Conservation (phyloP, 2,113 vertebrate species). For the Elaphurus davidianus region DNA sequence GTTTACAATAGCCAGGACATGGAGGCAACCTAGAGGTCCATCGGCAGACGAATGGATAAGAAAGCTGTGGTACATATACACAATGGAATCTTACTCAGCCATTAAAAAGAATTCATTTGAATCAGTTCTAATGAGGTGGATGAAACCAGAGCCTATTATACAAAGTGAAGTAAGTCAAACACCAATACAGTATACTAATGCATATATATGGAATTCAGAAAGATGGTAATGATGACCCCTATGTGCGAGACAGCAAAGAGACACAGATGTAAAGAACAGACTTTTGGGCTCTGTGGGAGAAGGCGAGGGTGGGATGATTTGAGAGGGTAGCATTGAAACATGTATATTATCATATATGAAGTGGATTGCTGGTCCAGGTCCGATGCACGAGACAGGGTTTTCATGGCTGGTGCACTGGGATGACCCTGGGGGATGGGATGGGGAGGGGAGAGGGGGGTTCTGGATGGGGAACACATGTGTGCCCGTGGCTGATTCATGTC, state of each 20-base stretch:
- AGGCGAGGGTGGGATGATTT: background rate
- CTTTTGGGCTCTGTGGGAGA: background rate
- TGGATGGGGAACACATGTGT: background rate
- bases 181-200: background rate
- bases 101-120: background rate
- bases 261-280: background rate
- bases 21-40: background rate
- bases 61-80: background rate
- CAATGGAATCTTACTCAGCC: background rate
- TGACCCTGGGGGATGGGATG: background rate
- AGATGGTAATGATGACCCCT: background rate
- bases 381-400: background rate
- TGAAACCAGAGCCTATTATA: background rate
- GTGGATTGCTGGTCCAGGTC: fast-evolving
- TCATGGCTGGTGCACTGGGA: background rate
- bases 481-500: background rate
- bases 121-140: background rate
- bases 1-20: background rate
- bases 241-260: background rate
- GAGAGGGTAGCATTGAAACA: background rate
- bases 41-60: background rate
- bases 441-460: background rate
- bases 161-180: background rate
- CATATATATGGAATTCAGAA: background rate
- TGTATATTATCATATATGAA: background rate